These are phyloP conservation scores for Micronisus gabar DNA, from an alignment of 2,113 vertebrate species.

Conservation along the genomic window DNA sequence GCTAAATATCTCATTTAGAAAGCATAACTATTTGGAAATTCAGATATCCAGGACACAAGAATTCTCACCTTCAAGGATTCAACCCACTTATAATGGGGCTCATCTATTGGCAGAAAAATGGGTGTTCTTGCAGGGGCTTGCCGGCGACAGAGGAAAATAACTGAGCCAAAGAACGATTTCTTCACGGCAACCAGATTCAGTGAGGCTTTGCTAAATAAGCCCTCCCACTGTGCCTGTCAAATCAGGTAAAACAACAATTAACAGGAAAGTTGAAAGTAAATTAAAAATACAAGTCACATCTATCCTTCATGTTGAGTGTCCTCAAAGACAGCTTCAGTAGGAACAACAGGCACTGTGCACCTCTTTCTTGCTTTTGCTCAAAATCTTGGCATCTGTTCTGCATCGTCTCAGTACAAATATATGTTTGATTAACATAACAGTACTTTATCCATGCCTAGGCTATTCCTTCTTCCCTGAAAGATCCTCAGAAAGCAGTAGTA, in stretches of 20 bases:
- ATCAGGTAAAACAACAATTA: neutral
- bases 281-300: neutral
- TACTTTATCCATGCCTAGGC: neutral
- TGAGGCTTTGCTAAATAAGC: constrained; percentile 69
- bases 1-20: neutral
- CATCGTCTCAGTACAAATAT: neutral
- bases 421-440: neutral
- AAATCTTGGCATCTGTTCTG: neutral
- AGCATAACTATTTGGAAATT: neutral
- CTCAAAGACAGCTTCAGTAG: neutral
- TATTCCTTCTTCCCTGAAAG: neutral
- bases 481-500: neutral
- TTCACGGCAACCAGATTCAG: constrained; percentile 79
- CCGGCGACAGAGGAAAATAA: constrained; percentile 85
- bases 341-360: neutral
- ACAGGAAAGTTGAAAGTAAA: neutral
- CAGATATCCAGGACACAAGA: neutral
- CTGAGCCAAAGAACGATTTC: constrained; percentile 88
- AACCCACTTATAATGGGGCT: constrained; percentile 86
- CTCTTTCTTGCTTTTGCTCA: neutral
- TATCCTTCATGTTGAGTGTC: neutral
- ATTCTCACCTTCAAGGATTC: constrained; percentile 86
- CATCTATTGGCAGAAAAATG: constrained; percentile 78
- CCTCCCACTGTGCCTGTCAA: constrained; percentile 86
- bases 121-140: constrained; percentile 60